phyloP scores from a whole-genome alignment of 2,888 invertebrate genomes.

The Synanthedon myopaeformis region DNA sequence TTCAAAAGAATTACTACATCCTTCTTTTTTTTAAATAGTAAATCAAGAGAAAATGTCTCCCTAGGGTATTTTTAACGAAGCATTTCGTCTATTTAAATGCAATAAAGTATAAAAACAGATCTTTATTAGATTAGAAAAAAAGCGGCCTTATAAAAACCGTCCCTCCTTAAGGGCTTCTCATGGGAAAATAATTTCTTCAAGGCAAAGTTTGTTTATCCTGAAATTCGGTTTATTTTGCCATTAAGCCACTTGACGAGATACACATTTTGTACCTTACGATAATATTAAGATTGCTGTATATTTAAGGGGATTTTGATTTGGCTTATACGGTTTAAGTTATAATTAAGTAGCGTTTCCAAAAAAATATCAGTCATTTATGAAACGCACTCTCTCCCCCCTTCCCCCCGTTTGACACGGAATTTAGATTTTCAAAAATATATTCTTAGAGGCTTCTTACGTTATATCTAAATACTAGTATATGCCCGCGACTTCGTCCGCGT shows the following conservation, averaged over 20 bases:
- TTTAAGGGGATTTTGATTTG: constrained; percentile 30
- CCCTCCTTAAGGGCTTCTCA: constrained; percentile 28
- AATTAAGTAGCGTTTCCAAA: background rate
- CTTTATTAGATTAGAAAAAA: constrained; percentile 49
- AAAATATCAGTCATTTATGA: too few species aligned
- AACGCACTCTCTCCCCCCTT: too few species aligned
- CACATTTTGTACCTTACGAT: constrained; percentile 34
- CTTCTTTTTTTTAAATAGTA: too few species aligned
- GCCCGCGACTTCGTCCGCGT: too few species aligned
- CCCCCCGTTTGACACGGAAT: too few species aligned
- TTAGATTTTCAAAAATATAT: too few species aligned
- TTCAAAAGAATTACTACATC: too few species aligned
- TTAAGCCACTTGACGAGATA: constrained; percentile 45
- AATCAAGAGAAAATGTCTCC: constrained; percentile 14
- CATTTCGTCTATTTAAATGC: constrained; percentile 54
- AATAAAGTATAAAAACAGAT: constrained; percentile 56
- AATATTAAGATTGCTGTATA: constrained; percentile 30
- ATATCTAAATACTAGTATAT: too few species aligned
- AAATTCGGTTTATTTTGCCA: constrained; percentile 53
- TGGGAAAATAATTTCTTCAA: constrained; percentile 42
- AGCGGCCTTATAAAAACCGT: constrained; percentile 19
- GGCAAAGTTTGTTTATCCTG: constrained; percentile 32
- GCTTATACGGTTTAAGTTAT: background rate
- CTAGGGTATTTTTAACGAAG: constrained; percentile 39
- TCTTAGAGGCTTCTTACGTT: too few species aligned